Percentiles rank a stretch among this genome's conserved stretches.
Evolutionary conservation across 2,113 vertebrate genomes (phyloP).

Genomic region (Heliornis fulica): DNA sequence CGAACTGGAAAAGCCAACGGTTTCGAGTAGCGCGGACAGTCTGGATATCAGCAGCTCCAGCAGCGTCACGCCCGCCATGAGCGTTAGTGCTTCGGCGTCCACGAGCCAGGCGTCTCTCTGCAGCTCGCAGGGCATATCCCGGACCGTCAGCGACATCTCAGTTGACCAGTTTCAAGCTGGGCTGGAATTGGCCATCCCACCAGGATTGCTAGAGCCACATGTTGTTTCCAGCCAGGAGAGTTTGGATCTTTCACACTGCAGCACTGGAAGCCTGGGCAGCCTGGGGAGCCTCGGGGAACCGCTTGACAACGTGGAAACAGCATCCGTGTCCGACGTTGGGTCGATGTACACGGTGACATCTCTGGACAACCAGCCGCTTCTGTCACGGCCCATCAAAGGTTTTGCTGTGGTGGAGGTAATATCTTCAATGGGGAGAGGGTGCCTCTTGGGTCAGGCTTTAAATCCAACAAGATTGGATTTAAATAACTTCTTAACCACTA

Average conservation of each 20-base stretch:
- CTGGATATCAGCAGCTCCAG: slow-evolving; percentile 89
- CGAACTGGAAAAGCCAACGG: slow-evolving; percentile 75
- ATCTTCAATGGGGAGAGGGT: neutral
- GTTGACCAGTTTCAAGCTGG: slow-evolving; percentile 81
- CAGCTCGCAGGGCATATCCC: slow-evolving; percentile 90
- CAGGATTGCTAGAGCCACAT: slow-evolving; percentile 81
- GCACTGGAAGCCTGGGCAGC: slow-evolving; percentile 92
- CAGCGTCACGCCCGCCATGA: slow-evolving; percentile 89
- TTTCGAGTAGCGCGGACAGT: slow-evolving; percentile 81
- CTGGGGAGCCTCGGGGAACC: slow-evolving; percentile 91
- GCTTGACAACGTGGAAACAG: slow-evolving; percentile 83
- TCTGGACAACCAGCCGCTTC: slow-evolving; percentile 82
- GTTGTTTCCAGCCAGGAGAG: slow-evolving; percentile 96
- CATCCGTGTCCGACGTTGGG: slow-evolving; percentile 83
- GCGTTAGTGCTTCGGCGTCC: slow-evolving; percentile 88
- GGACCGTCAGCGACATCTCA: slow-evolving; percentile 87
- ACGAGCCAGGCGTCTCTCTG: slow-evolving; percentile 94
- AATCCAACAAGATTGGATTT: neutral
- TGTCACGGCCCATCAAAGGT: slow-evolving; percentile 89
- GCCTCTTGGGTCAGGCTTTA: neutral
- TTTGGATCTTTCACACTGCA: slow-evolving; percentile 91
- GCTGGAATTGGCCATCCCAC: slow-evolving; percentile 76
- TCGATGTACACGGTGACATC: slow-evolving; percentile 89
- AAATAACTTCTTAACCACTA: neutral
- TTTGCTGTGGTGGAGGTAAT: slow-evolving; percentile 96